phyloP scores from a whole-genome alignment of 2,888 invertebrate genomes.

The Athalia rosae region DNA sequence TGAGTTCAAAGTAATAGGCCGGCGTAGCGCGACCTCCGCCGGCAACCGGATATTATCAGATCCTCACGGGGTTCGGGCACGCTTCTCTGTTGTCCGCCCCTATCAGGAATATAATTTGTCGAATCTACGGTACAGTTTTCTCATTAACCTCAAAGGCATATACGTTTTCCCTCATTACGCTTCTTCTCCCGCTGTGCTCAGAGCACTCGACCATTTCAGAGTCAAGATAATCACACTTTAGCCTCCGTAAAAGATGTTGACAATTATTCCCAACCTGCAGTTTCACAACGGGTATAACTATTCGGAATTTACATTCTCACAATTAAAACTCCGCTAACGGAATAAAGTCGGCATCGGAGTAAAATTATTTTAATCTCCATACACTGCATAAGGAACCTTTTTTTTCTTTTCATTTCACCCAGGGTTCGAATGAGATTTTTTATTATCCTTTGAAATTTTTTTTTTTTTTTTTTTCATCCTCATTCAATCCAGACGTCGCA shows the following conservation, averaged over 20 bases:
- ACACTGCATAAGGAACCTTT: too few relatives aligned
- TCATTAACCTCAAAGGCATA: conserved; percentile 1
- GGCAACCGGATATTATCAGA: conserved; percentile 40
- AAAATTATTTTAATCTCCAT: too few relatives aligned
- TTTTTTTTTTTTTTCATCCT: too few relatives aligned
- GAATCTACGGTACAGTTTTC: conserved; percentile 14
- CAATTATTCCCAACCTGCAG: background rate
- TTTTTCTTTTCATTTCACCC: too few relatives aligned
- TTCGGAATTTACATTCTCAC: conserved; percentile 26
- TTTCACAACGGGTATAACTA: background rate
- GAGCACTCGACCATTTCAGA: background rate
- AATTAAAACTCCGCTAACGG: conserved; percentile 23
- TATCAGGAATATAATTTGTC: background rate
- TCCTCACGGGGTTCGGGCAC: conserved; percentile 27
- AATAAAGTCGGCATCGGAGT: background rate
- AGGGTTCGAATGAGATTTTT: too few relatives aligned
- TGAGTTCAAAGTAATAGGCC: conserved; percentile 35
- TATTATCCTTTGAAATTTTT: too few relatives aligned
- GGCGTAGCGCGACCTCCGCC: background rate
- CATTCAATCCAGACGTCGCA: too few relatives aligned
- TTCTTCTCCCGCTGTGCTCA: background rate
- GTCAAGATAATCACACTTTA: conserved; percentile 13
- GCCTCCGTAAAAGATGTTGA: background rate
- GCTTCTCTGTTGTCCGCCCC: background rate
- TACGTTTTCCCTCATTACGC: background rate